phyloP scores from a whole-genome alignment of 2,888 invertebrate species.

The Acleris emargana region DNA sequence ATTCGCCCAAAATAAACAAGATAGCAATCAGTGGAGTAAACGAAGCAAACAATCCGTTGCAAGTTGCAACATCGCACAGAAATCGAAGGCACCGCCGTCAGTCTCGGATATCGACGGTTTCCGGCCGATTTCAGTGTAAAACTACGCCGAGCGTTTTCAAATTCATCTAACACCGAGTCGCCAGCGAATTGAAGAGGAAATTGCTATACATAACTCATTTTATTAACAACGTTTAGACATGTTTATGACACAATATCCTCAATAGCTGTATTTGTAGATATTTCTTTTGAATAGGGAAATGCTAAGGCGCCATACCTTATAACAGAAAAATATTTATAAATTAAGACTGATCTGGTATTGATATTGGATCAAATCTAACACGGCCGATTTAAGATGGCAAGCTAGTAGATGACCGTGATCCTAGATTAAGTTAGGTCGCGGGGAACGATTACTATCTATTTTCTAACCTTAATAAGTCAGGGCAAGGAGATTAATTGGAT shows the following conservation, averaged over 20 bases:
- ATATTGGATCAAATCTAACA: no score
- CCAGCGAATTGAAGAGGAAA: background rate
- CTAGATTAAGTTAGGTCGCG: no score
- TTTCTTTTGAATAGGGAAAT: no score
- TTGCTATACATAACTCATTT: background rate
- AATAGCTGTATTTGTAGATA: no score
- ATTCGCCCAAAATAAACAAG: background rate
- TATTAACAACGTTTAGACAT: background rate
- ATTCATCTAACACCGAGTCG: background rate
- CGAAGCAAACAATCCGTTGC: conserved; percentile 8
- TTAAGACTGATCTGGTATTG: no score
- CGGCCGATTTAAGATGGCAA: no score
- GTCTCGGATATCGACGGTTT: conserved; percentile 28
- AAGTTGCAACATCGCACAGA: conserved; percentile 15
- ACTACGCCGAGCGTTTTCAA: conserved; percentile 1
- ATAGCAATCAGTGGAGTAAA: background rate
- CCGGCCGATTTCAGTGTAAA: conserved; percentile 20
- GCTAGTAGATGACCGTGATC: no score
- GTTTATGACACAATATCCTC: background rate
- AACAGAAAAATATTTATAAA: no score
- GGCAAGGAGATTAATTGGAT: no score
- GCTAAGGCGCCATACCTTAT: no score
- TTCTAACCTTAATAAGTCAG: no score
- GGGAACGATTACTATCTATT: no score
- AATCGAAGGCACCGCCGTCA: conserved; percentile 10